A percentile compares a stretch with the other conserved stretches of the same genome.
These are phyloP conservation scores for Poecilia velifera DNA, from an alignment of 2,797 vertebrate genomes.

Conservation along the genomic window DNA sequence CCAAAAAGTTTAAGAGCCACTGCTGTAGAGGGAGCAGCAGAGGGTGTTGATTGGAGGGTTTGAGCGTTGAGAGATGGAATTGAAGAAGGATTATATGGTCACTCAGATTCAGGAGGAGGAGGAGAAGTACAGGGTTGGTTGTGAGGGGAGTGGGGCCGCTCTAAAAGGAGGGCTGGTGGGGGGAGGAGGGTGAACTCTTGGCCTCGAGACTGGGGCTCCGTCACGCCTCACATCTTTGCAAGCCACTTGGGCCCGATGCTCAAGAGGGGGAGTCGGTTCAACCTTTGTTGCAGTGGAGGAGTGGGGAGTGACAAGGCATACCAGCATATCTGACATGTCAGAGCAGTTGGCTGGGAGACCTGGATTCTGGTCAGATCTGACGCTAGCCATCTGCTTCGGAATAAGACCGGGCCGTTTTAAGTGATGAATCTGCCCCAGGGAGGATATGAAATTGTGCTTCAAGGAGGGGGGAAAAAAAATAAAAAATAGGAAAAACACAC, in stretches of 20 bases:
- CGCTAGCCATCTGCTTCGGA: conserved; percentile 69
- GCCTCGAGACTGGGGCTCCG: conserved; percentile 74
- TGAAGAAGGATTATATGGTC: conserved; percentile 77
- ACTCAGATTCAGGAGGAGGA: conserved; percentile 53
- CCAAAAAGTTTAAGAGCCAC: neutral
- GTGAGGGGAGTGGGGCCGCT: conserved; percentile 28
- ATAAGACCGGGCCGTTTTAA: conserved; percentile 59
- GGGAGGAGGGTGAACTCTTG: conserved; percentile 55
- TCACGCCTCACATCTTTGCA: conserved; percentile 71
- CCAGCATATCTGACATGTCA: conserved; percentile 77
- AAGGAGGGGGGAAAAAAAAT: conserved; percentile 45
- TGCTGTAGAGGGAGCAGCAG: conserved; percentile 46
- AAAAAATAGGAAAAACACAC: conserved; percentile 20
- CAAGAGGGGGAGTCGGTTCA: conserved; percentile 64
- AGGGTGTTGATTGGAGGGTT: conserved; percentile 60
- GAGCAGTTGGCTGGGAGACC: conserved; percentile 76
- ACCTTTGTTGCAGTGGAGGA: conserved; percentile 72
- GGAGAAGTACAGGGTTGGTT: conserved; percentile 12
- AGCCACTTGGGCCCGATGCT: conserved; percentile 67
- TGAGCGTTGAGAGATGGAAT: conserved; percentile 70
- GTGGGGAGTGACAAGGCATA: conserved; percentile 77
- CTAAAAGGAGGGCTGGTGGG: conserved; percentile 50
- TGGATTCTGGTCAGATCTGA: conserved; percentile 58
- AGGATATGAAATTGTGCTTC: conserved; percentile 54
- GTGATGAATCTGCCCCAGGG: conserved; percentile 52